phyloP scores from a whole-genome alignment of 2,113 vertebrate species.

The Pachypanchax playfairii region DNA sequence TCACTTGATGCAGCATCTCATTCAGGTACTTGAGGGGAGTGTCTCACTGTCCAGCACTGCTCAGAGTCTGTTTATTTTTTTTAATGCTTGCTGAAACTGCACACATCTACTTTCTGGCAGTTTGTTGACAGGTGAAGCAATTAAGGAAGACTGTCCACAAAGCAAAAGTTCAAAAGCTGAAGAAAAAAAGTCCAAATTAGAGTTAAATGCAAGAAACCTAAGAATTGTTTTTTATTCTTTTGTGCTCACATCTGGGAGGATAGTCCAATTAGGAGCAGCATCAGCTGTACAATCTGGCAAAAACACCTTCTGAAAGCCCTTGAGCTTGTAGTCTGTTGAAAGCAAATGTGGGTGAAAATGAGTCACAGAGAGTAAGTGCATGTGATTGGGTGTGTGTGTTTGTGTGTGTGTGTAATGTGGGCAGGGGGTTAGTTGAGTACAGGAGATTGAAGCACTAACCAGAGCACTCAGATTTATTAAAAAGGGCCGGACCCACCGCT shows the following conservation, averaged over 20 bases:
- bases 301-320: slow-evolving; percentile 68
- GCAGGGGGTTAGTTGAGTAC: slow-evolving; percentile 68
- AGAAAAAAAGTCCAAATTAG: slow-evolving; percentile 6
- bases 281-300: slow-evolving; percentile 45
- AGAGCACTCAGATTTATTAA: slow-evolving; percentile 84
- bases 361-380: slow-evolving; percentile 58
- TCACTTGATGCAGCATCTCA: slow-evolving; percentile 13
- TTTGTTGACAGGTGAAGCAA: slow-evolving; percentile 3
- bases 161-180: slow-evolving; percentile 1
- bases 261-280: slow-evolving; percentile 43
- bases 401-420: slow-evolving; percentile 46
- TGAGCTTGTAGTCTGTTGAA: slow-evolving; percentile 49
- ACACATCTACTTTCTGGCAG: slow-evolving; percentile 4
- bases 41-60: slow-evolving; percentile 5
- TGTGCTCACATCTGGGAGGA: slow-evolving; percentile 32
- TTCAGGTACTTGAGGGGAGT: slow-evolving; percentile 4
- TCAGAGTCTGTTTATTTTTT: slow-evolving; percentile 9
- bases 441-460: slow-evolving; percentile 78
- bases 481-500: slow-evolving; percentile 67
- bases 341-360: slow-evolving; percentile 67
- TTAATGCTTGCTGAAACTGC: slow-evolving; percentile 31
- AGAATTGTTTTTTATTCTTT: slow-evolving; percentile 6
- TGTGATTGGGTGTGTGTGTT: slow-evolving; percentile 54
- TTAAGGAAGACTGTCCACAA: neutral
- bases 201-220: slow-evolving; percentile 7